Percentiles rank a stretch among this genome's conserved stretches.
These are phyloP conservation scores for Cyclophora punctaria DNA, from an alignment of 2,888 invertebrate genomes.

Conservation along the genomic window DNA sequence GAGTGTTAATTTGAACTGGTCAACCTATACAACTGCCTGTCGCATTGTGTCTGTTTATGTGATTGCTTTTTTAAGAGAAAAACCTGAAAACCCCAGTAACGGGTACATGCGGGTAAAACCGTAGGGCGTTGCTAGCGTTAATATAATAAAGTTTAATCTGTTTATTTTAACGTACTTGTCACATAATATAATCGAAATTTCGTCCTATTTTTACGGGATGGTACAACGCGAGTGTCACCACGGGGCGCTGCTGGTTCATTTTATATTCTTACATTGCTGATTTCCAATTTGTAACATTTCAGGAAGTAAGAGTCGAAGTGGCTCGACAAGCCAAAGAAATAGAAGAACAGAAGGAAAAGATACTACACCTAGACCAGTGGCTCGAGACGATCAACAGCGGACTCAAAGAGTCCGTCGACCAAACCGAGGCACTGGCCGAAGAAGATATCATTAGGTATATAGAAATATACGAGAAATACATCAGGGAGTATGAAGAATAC, in stretches of 20 bases:
- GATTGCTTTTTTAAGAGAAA: too few species aligned
- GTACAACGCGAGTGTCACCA: too few species aligned
- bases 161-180: not conserved
- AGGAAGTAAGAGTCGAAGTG: conserved; percentile 63
- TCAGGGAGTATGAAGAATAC: conserved; percentile 64
- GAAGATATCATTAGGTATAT: conserved; percentile 61
- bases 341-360: conserved; percentile 54
- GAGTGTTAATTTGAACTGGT: too few species aligned
- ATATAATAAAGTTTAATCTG: not conserved
- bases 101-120: too few species aligned
- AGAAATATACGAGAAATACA: conserved; percentile 63
- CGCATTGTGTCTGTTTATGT: too few species aligned
- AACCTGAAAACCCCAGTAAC: too few species aligned
- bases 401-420: conserved; percentile 59
- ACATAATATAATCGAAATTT: too few species aligned
- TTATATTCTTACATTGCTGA: not conserved
- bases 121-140: too few species aligned
- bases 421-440: conserved; percentile 49
- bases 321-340: conserved; percentile 53
- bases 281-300: conserved; percentile 25
- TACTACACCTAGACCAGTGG: conserved; percentile 65
- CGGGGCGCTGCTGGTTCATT: not conserved
- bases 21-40: too few species aligned
- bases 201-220: too few species aligned
- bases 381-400: conserved; percentile 66